These are phyloP conservation scores for Acrocyrtus sp. DNA, from an alignment of 2,888 invertebrate species.

Conservation along the genomic window DNA sequence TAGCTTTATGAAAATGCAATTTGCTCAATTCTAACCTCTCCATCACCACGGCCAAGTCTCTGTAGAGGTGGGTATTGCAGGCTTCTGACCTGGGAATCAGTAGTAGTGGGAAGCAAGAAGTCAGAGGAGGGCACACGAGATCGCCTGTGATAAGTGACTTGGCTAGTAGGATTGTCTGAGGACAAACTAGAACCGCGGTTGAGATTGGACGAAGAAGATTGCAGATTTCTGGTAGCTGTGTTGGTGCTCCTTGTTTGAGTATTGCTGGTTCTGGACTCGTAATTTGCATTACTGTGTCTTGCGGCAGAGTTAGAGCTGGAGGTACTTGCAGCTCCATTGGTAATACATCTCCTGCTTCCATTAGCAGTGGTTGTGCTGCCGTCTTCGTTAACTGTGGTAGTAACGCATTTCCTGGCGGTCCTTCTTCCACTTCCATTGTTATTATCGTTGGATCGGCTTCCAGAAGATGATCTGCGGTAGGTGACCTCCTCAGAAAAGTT, in stretches of 20 bases:
- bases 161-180: neutral
- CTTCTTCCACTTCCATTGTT: conserved; percentile 6
- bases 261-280: neutral
- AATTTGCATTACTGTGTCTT: neutral
- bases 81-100: conserved; percentile 40
- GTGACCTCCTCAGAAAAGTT: conserved; percentile 51
- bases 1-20: neutral
- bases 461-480: conserved; percentile 45
- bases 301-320: conserved; percentile 30
- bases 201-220: neutral
- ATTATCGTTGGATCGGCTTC: neutral
- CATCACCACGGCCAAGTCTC: conserved; percentile 59
- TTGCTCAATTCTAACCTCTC: conserved; percentile 50
- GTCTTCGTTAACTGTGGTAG: neutral
- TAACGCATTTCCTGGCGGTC: conserved; percentile 6
- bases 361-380: neutral
- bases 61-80: conserved; percentile 61
- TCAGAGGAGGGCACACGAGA: conserved; percentile 60
- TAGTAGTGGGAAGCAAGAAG: conserved; percentile 37
- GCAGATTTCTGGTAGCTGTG: neutral
- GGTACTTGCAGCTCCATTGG: too few relatives aligned
- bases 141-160: conserved; percentile 55
- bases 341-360: neutral
- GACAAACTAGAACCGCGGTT: neutral
- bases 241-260: neutral